phyloP scores from a whole-genome alignment of 2,113 vertebrate species.

The Ptyas mucosa region DNA sequence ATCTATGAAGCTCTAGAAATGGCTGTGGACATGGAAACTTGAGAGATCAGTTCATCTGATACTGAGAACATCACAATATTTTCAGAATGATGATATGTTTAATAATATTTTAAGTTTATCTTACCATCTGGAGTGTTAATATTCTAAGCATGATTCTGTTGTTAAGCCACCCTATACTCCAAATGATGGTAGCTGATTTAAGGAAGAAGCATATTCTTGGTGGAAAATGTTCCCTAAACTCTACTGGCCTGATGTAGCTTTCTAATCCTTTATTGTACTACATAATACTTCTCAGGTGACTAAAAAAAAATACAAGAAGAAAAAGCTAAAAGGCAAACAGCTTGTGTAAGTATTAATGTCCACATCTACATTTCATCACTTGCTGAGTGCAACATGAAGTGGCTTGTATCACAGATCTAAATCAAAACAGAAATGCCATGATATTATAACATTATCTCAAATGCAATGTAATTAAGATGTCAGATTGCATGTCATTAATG shows the following conservation, averaged over 20 bases:
- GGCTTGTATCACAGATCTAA: background rate
- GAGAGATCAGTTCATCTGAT: background rate
- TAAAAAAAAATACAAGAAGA: background rate
- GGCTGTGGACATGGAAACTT: background rate
- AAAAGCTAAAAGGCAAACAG: background rate
- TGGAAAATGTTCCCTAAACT: background rate
- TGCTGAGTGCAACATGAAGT: background rate
- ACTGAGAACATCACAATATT: background rate
- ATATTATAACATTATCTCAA: background rate
- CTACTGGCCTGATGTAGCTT: background rate
- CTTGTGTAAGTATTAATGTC: background rate
- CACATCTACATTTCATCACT: background rate
- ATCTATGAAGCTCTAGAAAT: background rate
- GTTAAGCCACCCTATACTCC: background rate
- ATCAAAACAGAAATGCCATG: background rate
- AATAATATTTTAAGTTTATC: background rate
- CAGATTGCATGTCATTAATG: background rate
- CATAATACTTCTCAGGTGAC: background rate
- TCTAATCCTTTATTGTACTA: background rate
- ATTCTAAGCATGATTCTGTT: background rate
- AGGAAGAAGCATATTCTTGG: background rate
- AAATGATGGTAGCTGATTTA: background rate
- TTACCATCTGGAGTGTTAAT: background rate
- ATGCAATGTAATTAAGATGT: background rate
- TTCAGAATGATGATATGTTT: background rate